Percentiles rank a stretch among this genome's conserved stretches.
These are phyloP conservation scores for Pantherophis alleghaniensis DNA, from an alignment of 2,797 vertebrate species.

Conservation along the genomic window DNA sequence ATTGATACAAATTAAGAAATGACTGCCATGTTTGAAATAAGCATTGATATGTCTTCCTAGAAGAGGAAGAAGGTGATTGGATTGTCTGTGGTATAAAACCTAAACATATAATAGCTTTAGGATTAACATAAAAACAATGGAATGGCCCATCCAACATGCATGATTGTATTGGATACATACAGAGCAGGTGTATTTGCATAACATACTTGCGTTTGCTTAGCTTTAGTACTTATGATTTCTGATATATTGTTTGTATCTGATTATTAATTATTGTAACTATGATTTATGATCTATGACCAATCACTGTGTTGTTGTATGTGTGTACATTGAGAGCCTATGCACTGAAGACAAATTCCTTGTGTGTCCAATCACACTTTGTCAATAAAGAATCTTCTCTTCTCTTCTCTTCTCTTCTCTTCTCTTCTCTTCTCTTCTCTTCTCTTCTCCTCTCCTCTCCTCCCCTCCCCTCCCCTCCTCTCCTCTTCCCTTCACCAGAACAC, in stretches of 20 bases:
- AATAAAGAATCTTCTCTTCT: too few relatives aligned
- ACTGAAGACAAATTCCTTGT: too few relatives aligned
- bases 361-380: too few relatives aligned
- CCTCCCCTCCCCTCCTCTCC: too few relatives aligned
- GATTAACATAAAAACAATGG: not conserved
- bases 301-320: too few relatives aligned
- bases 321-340: too few relatives aligned
- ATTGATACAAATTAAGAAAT: not conserved
- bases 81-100: not conserved
- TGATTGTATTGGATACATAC: not conserved
- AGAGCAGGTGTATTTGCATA: not conserved
- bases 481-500: too few relatives aligned
- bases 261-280: too few relatives aligned
- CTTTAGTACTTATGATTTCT: not conserved
- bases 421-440: too few relatives aligned
- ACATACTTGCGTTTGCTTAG: not conserved
- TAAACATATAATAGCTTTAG: not conserved
- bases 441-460: too few relatives aligned
- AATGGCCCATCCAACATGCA: not conserved
- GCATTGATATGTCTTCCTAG: not conserved
- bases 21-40: not conserved
- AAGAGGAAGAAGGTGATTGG: not conserved
- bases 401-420: too few relatives aligned
- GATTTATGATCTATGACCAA: not conserved
- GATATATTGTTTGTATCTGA: too few relatives aligned